Conservation (phyloP, 2,113 vertebrate genomes). For the Grantiella picta region DNA sequence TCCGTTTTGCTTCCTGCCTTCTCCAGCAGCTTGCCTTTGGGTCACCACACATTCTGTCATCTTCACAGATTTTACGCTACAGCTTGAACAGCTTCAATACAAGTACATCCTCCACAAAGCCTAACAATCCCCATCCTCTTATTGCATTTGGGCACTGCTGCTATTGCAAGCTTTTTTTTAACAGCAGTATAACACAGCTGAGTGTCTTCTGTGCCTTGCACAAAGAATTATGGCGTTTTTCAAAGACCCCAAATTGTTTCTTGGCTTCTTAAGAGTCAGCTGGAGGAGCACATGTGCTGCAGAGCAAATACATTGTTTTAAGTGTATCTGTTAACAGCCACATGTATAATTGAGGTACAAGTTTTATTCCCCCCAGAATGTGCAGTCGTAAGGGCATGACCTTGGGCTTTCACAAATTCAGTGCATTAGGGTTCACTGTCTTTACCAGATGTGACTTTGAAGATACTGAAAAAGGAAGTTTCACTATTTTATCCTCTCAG, state of each 20-base stretch:
- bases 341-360: slow-evolving; percentile 40
- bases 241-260: not conserved
- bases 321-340: slow-evolving; percentile 44
- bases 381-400: slow-evolving; percentile 33
- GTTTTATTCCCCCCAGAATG: slow-evolving; percentile 35
- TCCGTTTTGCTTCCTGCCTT: not conserved
- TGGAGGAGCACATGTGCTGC: slow-evolving; percentile 32
- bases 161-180: not conserved
- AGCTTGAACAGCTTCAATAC: not conserved
- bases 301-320: slow-evolving; percentile 43
- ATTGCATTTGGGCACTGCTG: not conserved
- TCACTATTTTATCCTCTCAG: not conserved
- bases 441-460: slow-evolving; percentile 40
- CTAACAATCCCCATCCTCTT: not conserved
- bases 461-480: slow-evolving; percentile 27
- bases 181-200: not conserved
- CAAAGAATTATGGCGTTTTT: not conserved
- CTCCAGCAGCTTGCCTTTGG: not conserved
- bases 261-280: slow-evolving; percentile 5
- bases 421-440: not conserved
- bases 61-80: not conserved
- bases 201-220: not conserved
- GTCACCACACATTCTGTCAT: not conserved
- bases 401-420: slow-evolving; percentile 48
- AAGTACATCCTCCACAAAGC: not conserved